phyloP scores from a whole-genome alignment of 2,113 vertebrate species.

The Proteles cristata region DNA sequence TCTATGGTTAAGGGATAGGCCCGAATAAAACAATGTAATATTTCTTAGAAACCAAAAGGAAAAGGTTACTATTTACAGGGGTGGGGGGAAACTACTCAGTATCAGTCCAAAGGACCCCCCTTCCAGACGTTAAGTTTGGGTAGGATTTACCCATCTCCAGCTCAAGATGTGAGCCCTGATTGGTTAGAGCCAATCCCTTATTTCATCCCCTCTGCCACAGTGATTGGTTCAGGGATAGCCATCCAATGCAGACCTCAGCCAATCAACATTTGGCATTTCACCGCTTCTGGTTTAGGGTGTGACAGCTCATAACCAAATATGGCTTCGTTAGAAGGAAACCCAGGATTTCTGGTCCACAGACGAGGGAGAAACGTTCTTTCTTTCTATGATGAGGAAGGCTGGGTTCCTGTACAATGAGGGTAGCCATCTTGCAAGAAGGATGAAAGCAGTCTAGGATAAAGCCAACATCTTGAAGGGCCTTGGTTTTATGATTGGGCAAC shows the following conservation, averaged over 20 bases:
- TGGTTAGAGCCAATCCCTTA: not conserved
- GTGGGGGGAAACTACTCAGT: not conserved
- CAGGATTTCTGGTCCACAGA: not conserved
- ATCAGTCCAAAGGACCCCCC: not conserved
- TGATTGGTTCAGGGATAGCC: not conserved
- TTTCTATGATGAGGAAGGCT: not conserved
- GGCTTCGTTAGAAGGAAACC: not conserved
- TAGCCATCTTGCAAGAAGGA: not conserved
- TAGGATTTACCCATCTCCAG: not conserved
- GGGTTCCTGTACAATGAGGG: not conserved
- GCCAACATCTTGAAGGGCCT: not conserved
- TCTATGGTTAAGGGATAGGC: not conserved
- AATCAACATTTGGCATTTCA: not conserved
- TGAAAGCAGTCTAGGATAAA: not conserved
- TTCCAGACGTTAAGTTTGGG: not conserved
- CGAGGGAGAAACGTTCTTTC: not conserved
- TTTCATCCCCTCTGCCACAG: not conserved
- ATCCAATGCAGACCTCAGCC: not conserved
- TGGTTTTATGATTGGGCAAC: not conserved
- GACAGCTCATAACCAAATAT: not conserved
- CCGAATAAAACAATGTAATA: not conserved
- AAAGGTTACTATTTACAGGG: not conserved
- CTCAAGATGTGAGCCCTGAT: not conserved
- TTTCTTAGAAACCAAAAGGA: constrained; percentile 12
- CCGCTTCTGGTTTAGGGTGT: not conserved